Base-by-base conservation (phyloP, 2,797 vertebrate genomes). In the Tamandua tetradactyla region DNA sequence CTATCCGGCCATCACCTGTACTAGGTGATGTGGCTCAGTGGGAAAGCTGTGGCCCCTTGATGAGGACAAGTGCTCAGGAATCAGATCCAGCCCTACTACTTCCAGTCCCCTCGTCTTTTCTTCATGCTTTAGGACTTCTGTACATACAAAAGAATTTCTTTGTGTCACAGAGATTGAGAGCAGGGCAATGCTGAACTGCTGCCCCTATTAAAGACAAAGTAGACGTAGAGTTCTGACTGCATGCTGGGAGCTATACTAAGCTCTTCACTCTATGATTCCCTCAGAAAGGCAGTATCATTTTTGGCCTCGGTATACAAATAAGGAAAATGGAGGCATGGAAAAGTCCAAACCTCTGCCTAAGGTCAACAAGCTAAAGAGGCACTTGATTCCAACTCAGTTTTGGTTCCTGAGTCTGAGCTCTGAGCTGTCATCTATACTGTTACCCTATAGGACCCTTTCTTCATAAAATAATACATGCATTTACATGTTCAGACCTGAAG, bases 211-310 rank as follows among this genome's bases (percentile, higher is more conserved):
- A 17, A 23, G 27, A 7, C 4, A 9, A 8, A 11, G 42, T 32
- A 57, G 37, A 4, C 0, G 0, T 4, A 2, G 14, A 44, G 25
- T 3, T 4, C 15, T 12, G 37, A 8, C 22, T 2, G 55, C 0
- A 0, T 8, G 12, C 18, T 17, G 13, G 80, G 42, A 44, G 27
- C 35, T 13, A 20, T 30, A 42, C 52, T 3, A 2, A 17, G 18
- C 47, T 25, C 30, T 55, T 55, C 18, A 7, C 47, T 25, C 40
- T 18, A 20, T 12, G 32, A 37, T 17, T 20, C 1, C 17, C 42
- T 12, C 30, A 25, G 8, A 7, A 23, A 42, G 37, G 15, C 55
- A 47, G 68, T 25, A 17, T 17, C 32, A 32, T 55, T 40, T 47
- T 30, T 5, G 22, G 57, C 10, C 35, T 55, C 78, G 44, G 17